Evolutionary conservation across 1,140 invertebrate genomes (phyloP).

Genomic region (Brevipalpus yothersi): DNA sequence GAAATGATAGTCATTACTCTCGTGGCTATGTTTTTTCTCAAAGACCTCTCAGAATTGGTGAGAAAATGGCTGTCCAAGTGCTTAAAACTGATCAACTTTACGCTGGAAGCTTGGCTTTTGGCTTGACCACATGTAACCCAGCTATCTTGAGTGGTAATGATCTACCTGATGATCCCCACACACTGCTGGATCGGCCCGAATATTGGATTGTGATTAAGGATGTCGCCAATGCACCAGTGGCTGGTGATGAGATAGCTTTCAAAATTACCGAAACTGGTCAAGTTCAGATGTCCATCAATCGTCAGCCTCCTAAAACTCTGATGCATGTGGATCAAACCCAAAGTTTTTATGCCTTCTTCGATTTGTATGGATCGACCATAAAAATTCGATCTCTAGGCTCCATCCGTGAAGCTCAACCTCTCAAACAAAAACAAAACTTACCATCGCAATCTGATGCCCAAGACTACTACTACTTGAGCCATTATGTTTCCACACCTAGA

Average conservation of each 20-base stretch:
- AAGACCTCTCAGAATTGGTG: slow-evolving; percentile 51
- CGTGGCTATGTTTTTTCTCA: slow-evolving; percentile 82
- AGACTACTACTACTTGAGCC: too few relatives aligned
- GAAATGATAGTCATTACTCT: slow-evolving; percentile 60
- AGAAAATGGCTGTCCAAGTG: slow-evolving; percentile 63
- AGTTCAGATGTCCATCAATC: slow-evolving; percentile 67
- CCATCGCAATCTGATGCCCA: too few relatives aligned
- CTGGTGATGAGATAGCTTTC: slow-evolving; percentile 74
- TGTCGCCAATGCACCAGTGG: slow-evolving; percentile 50
- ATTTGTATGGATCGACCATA: slow-evolving; percentile 79
- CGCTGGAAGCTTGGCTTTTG: slow-evolving; percentile 63
- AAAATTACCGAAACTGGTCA: slow-evolving; percentile 52
- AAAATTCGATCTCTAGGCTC: slow-evolving; percentile 44
- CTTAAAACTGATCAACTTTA: slow-evolving; percentile 57
- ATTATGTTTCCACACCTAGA: too few relatives aligned
- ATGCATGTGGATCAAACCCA: slow-evolving; percentile 84
- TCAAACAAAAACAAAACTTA: too few relatives aligned
- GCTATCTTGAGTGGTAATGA: slow-evolving; percentile 35
- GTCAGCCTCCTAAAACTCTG: slow-evolving; percentile 45
- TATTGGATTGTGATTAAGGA: slow-evolving; percentile 92
- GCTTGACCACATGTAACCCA: slow-evolving; percentile 79
- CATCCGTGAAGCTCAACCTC: neutral
- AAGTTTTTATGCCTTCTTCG: slow-evolving; percentile 77
- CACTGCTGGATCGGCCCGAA: slow-evolving; percentile 71
- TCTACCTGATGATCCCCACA: slow-evolving; percentile 75